Conservation (phyloP, 2,888 invertebrate species). For the Caenorhabditis angaria region DNA sequence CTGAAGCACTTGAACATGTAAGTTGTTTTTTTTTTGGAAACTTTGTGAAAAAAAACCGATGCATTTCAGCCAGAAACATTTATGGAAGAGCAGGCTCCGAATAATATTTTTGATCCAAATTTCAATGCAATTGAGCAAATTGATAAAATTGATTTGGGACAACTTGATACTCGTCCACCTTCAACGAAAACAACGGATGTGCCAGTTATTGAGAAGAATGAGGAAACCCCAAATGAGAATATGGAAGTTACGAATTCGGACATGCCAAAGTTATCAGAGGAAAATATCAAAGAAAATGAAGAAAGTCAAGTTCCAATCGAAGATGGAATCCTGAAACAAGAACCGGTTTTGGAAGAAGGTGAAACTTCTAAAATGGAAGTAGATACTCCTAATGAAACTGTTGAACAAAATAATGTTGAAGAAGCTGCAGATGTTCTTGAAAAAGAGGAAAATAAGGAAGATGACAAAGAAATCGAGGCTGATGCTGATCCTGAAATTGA, state of each 20-base stretch:
- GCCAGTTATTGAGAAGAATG: too few relatives aligned
- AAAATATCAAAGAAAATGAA: neutral
- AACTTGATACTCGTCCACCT: neutral
- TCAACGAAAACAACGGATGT: too few relatives aligned
- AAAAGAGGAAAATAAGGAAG: constrained; percentile 8
- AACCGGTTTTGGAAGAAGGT: too few relatives aligned
- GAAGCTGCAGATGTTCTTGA: neutral
- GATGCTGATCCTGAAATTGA: constrained; percentile 5
- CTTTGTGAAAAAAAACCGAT: neutral
- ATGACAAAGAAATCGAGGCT: constrained; percentile 9
- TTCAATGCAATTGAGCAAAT: neutral
- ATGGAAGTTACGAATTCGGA: neutral
- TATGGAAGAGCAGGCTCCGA: neutral
- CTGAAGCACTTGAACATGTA: constrained; percentile 5
- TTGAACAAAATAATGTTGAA: constrained; percentile 5
- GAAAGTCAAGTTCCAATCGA: neutral
- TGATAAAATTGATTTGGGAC: neutral
- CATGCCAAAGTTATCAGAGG: neutral
- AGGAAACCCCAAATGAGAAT: neutral
- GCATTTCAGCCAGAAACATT: neutral
- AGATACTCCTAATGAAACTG: neutral
- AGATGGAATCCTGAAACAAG: neutral
- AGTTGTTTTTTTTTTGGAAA: neutral
- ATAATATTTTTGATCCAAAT: neutral
- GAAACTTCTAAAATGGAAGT: too few relatives aligned